Percentiles rank a stretch among this genome's conserved stretches.
These are phyloP conservation scores for Budorcas taxicolor DNA, from an alignment of 2,113 vertebrate species.

Conservation along the genomic window DNA sequence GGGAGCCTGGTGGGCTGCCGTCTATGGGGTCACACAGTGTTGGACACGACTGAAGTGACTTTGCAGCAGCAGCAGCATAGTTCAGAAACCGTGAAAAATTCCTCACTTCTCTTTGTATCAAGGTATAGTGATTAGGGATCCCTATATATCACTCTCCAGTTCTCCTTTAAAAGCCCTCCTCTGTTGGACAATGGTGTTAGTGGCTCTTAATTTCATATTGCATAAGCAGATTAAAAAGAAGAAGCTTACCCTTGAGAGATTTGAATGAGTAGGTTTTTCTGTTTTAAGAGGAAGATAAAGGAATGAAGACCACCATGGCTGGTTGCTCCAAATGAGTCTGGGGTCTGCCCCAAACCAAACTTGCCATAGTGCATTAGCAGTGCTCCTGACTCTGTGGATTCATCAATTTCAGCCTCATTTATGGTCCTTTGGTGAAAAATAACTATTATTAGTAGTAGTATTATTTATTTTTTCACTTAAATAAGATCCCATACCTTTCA, in stretches of 20 bases:
- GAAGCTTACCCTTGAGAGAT: neutral
- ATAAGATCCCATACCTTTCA: constrained; percentile 25
- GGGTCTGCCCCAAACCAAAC: neutral
- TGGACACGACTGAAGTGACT: too few relatives aligned
- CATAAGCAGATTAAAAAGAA: constrained; percentile 37
- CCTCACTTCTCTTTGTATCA: constrained; percentile 41
- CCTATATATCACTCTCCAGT: constrained; percentile 26
- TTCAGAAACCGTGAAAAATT: neutral
- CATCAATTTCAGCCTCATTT: neutral
- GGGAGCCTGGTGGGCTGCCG: too few relatives aligned
- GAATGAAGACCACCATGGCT: neutral
- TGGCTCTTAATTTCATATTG: constrained; percentile 53
- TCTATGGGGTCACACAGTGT: too few relatives aligned
- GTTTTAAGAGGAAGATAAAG: neutral
- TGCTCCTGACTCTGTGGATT: neutral
- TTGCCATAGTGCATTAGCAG: neutral
- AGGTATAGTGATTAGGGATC: constrained; percentile 20
- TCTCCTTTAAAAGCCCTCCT: constrained; percentile 43
- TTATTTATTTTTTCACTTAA: constrained; percentile 23
- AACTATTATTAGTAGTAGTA: neutral
- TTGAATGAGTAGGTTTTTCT: neutral
- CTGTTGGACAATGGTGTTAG: neutral
- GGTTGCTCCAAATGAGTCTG: neutral
- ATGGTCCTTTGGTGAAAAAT: neutral
- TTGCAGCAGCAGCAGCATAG: neutral